Evolutionary conservation across 2,113 vertebrate genomes (phyloP).

Genomic region (Microtus pennsylvanicus): DNA sequence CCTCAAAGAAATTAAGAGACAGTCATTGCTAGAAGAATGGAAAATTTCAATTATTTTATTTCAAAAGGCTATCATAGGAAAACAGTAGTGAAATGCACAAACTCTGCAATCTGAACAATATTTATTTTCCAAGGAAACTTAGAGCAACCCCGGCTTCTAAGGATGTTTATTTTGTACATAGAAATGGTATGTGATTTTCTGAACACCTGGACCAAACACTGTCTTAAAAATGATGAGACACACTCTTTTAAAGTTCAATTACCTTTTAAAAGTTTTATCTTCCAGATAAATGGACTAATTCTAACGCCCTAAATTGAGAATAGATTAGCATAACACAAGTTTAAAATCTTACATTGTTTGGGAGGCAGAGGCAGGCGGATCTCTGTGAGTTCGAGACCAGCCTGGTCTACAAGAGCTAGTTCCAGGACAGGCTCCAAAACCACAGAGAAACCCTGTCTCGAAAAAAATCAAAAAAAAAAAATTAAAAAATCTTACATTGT

Average conservation of each 20-base stretch:
- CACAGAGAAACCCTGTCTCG: too few species aligned
- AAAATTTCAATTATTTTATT: slow-evolving; percentile 16
- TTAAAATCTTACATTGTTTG: neutral
- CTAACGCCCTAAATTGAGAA: neutral
- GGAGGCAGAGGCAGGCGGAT: too few species aligned
- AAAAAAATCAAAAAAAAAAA: too few species aligned
- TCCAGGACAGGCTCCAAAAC: too few species aligned
- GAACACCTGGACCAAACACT: neutral
- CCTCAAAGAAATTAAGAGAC: neutral
- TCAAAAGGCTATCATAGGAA: neutral
- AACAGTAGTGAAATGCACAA: neutral
- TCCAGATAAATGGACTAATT: neutral
- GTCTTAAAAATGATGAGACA: neutral
- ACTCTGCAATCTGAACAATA: neutral
- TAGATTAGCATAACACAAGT: neutral
- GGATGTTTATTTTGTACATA: slow-evolving; percentile 17
- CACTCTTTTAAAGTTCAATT: neutral
- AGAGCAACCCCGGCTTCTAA: neutral
- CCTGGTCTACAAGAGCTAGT: too few species aligned
- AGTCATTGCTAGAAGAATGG: neutral
- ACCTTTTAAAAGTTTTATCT: neutral
- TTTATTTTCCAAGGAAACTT: neutral
- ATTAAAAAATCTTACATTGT: neutral
- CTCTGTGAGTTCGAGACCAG: too few species aligned
- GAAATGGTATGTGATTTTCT: slow-evolving; percentile 26